Evolutionary conservation across 2,888 invertebrate genomes (phyloP), one percentile per base, ranked within the genome.

Genomic region (Furcula furcula): DNA sequence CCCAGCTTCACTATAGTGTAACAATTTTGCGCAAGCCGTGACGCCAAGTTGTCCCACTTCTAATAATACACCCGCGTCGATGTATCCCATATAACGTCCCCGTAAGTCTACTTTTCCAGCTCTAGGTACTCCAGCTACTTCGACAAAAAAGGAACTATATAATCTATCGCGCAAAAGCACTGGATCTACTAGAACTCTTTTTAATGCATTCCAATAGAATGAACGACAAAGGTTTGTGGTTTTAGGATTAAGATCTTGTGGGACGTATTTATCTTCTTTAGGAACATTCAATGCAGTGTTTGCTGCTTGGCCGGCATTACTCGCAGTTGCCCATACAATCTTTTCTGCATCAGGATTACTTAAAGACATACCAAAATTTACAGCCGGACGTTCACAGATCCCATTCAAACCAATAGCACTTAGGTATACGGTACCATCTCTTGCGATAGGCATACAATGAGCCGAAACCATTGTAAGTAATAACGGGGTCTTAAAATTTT

Each of bases 181-280:
- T 3, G 72, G 59, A 36, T 87, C 71, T 6, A 87, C 68, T n/a
- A 85, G 60, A n/a, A 82, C 62, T 32, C 88, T 64, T 40, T 67
- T 79, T 63, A 84, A 71, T 3, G 79, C 64, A 53, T 86, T 79
- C 88, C 88, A 88, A 48, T 82, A 83, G 35, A 62, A 63, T 13
- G 72, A 71, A 35, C 52, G 66, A 50, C 86, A 85, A 1, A 46
- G 11, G 7, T 51, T 34, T 16, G 43, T 60, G 27, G 47, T 36
- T 31, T 43, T 47, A 7, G 46, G 40, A 21, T 51, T 44, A 34
- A 85, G 57, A 39, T 77, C 74, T 14, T 60, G 46, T 13, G 78
- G 73, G 22, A 84, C 34, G 54, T 68, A 88, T 35, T 44, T 64
- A 46, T 86, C 86, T 22, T 83, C 74, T 19, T 41, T 46, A 7